Conservation (phyloP, 2,113 vertebrate species). For the Bufo gargarizans region DNA sequence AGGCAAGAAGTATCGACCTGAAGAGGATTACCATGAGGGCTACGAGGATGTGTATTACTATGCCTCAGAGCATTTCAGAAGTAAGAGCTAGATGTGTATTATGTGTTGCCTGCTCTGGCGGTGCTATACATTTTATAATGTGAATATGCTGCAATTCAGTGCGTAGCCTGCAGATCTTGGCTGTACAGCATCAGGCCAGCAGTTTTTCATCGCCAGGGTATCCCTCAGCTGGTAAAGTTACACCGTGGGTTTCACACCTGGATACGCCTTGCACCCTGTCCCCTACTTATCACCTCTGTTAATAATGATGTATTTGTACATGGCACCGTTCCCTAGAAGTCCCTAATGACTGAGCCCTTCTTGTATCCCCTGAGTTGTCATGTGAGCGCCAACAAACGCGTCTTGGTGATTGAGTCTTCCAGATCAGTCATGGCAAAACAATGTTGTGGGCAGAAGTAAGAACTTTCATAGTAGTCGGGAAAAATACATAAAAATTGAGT, state of each 20-base stretch:
- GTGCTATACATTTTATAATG: neutral
- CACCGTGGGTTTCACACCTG: neutral
- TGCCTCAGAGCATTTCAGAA: conserved; percentile 87
- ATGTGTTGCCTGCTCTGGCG: neutral
- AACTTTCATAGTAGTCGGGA: too few relatives aligned
- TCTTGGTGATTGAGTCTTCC: too few relatives aligned
- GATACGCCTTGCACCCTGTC: neutral
- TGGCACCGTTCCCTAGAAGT: too few relatives aligned
- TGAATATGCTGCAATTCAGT: neutral
- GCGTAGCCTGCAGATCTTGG: neutral
- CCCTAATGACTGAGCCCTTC: too few relatives aligned
- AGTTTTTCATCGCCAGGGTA: too few relatives aligned
- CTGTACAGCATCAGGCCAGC: too few relatives aligned
- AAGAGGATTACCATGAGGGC: conserved; percentile 98
- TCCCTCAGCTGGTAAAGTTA: too few relatives aligned
- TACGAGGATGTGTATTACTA: conserved; percentile 99
- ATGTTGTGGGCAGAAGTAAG: too few relatives aligned
- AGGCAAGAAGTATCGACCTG: conserved; percentile 95
- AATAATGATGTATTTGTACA: neutral
- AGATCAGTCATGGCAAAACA: too few relatives aligned
- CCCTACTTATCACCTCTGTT: neutral
- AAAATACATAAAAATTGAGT: too few relatives aligned
- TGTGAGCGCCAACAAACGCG: too few relatives aligned
- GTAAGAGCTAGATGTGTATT: conserved; percentile 76
- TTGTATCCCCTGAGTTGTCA: too few relatives aligned